Percentiles rank a stretch among this genome's conserved stretches.
phyloP scores from a whole-genome alignment of 2,113 vertebrate genomes.

The Notarius quadriscutis region DNA sequence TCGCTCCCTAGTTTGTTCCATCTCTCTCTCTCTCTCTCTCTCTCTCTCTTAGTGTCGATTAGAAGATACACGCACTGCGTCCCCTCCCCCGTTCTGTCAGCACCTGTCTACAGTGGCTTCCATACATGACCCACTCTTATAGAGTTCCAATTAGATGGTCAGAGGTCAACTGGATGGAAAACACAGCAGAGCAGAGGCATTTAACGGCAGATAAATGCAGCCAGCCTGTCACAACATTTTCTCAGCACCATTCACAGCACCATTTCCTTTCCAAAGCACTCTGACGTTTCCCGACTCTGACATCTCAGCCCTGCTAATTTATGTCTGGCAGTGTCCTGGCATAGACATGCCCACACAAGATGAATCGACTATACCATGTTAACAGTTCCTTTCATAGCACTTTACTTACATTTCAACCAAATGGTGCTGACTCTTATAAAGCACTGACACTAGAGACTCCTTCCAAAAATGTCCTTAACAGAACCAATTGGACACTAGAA shows the following conservation, averaged over 20 bases:
- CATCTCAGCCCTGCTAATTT: neutral
- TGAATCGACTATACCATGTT: neutral
- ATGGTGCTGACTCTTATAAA: neutral
- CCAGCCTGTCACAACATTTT: slow-evolving; percentile 57
- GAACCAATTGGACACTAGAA: neutral
- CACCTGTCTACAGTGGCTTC: slow-evolving; percentile 48
- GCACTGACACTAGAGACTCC: neutral
- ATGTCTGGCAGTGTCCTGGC: slow-evolving; percentile 25
- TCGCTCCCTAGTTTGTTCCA: neutral
- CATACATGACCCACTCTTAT: slow-evolving; percentile 43
- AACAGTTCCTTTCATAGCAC: neutral
- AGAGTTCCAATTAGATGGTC: slow-evolving; percentile 46
- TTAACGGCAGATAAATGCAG: slow-evolving; percentile 47
- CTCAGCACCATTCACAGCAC: slow-evolving; percentile 28
- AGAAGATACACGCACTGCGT: neutral
- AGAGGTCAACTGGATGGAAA: slow-evolving; percentile 55
- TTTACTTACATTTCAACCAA: neutral
- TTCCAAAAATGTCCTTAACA: neutral
- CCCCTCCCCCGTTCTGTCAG: slow-evolving; percentile 36
- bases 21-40: neutral
- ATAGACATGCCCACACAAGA: slow-evolving; percentile 31
- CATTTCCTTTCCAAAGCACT: slow-evolving; percentile 40
- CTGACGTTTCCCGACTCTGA: slow-evolving; percentile 18
- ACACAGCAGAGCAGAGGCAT: slow-evolving; percentile 31
- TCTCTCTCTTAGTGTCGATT: neutral